A percentile compares a stretch with the other conserved stretches of the same genome.
These are phyloP conservation scores for Drosophila demipolita DNA, from an alignment of 2,888 invertebrate genomes.

Conservation along the genomic window DNA sequence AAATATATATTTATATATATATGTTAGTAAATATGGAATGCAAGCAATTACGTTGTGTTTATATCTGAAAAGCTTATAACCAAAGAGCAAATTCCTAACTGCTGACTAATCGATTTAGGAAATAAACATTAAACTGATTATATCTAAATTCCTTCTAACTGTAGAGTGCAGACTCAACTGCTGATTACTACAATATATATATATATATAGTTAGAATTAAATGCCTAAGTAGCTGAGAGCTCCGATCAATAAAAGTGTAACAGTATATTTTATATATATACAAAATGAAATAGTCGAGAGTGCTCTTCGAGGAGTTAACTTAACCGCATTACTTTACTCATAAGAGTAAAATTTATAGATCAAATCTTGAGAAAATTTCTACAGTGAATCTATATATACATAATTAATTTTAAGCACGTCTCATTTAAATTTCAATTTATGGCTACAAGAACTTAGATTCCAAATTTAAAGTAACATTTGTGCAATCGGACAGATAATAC, in stretches of 20 bases:
- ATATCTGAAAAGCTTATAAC: not conserved
- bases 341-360: not conserved
- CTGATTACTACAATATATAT: not conserved
- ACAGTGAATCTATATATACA: not conserved
- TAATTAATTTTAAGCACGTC: not conserved
- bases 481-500: not conserved
- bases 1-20: slow-evolving; percentile 1
- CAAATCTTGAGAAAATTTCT: not conserved
- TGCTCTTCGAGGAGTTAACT: too few species aligned
- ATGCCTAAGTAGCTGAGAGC: not conserved
- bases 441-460: not conserved
- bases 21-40: not conserved
- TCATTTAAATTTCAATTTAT: not conserved
- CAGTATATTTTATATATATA: not conserved
- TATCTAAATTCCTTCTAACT: not conserved
- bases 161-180: not conserved
- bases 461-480: not conserved
- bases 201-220: not conserved
- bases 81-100: not conserved
- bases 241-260: not conserved
- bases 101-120: not conserved
- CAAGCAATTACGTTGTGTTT: not conserved
- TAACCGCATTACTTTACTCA: not conserved
- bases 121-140: not conserved
- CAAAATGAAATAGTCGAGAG: not conserved